Evolutionary conservation across 2,113 vertebrate species (phyloP), one percentile per base, ranked within the genome.

Genomic region (Mirounga angustirostris): DNA sequence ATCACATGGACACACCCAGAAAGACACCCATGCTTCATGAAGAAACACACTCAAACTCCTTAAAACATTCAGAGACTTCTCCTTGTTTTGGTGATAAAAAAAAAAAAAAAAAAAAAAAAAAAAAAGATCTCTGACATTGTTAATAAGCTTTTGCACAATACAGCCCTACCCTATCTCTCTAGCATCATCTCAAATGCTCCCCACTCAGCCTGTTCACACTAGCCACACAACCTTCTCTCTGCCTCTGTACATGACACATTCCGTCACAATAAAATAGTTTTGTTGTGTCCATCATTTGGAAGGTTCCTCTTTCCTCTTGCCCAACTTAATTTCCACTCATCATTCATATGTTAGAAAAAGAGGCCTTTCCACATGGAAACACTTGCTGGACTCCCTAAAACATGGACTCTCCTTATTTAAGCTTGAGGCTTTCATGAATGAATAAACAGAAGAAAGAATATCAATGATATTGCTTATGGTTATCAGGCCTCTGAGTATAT

Each of bases 381-480:
- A 54, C 54, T 92, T 80, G 33, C 36, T 89, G 56, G 91, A 86
- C 50, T 94, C 12, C 58, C 67, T 92, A 54, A 94, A 43, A 87
- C 80, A 80, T 63, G n/a, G 93, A 36, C 69, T 78, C 30, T 71
- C 76, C 50, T 67, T 73, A 33, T 93, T 50, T 65, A 95, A 92
- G 30, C 14, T 36, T 54, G 30, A 91, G 28, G 22, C 8, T 21
- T 28, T 14, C 12, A 13, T 36, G 56, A 93, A 78, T 36, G 46
- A 88, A 61, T 63, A 71, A 94, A 71, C 33, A 18, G 33, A 24
- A 79, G 36, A 67, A 84, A 76, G 54, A 65, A 96, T 71, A 28
- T 67, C 40, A 15, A 50, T 59, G 16, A 80, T 11, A 4, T 61
- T 24, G 1, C 24, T 97, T 81, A 97, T 59, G 65, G 87, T 56